Base-by-base conservation (phyloP, 2,888 invertebrate genomes). In the Deroplatys truncata region DNA sequence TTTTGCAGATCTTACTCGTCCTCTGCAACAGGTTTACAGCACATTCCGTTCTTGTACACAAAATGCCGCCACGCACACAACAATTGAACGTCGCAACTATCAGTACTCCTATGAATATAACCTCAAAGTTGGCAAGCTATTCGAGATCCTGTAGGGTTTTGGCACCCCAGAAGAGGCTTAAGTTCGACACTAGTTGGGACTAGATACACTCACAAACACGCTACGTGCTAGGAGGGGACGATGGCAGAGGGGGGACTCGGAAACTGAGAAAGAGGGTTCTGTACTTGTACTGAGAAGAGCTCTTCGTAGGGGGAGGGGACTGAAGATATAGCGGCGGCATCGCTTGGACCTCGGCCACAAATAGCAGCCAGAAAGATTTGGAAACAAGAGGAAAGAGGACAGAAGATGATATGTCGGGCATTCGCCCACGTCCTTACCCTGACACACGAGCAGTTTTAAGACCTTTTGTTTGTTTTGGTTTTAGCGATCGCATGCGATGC, bases 311-410 rank as follows among this genome's bases (percentile, higher is more conserved):
- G 56, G 56, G 56, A 72, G 56, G 56, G 56, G 56, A 72, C 56
- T 72, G 56, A 72, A 72, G 56, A 72, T 72, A 72, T 72, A 72
- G 20, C 56, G 56, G 56, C 56, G 56, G 56, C 56, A 72, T 72
- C 25, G 56, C 56, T 72, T 72, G 49, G 28, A 43, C 85, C 5
- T 29, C 49, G 15, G 85, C 85, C 85, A 85, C 56, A 85, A 85
- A 85, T 85, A 85, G 85, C 49, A 85, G 49, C 85, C 43, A 85
- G 85, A 20, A 85, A 85, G 49, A n/a, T 85, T 85, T 85, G 28
- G 85, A 16, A 49, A 49, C 85, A 85, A 85, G 85, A 85, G 13
- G n/a, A 85, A 85, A 85, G 13, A 49, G 28, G 49, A 85, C 28
- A n/a, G 49, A 28, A 20, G n/a, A 85, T 43, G 16, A 85, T 85